Base-by-base conservation (phyloP, 2,113 vertebrate genomes). In the Myrmecophaga tridactyla region DNA sequence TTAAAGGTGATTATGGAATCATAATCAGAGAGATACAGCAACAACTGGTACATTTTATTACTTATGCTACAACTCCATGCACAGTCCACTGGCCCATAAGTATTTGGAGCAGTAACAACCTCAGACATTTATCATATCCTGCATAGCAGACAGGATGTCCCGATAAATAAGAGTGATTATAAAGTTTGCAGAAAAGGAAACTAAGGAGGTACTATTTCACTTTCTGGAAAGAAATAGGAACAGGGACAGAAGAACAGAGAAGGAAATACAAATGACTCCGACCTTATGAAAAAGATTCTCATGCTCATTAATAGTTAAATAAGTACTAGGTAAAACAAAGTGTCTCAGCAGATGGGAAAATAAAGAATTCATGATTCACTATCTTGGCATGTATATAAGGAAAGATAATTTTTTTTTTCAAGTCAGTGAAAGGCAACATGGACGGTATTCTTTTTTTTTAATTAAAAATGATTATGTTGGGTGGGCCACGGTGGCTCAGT, bases 381-480 rank as follows among this genome's bases (percentile, higher is more conserved):
- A 25, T 31, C 17, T 56, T 73, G 34, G 65, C 69, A 89, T 89
- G 39, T 29, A 81, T 1, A n/a, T 73, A 76, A 82, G 20, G 41
- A 39, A 1, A 83, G 34, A 21, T 17, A 31, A 43, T 63, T 60
- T 4, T 73, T 90, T 46, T 82, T 76, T 43, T 46, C 20, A 34
- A 62, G 21, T 77, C 21, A 65, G 18, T 60, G 43, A 78, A 89
- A 34, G 31, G 46, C 31, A 73, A 76, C 3, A 1, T 25, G 67
- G 7, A 94, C 2, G 39, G 53, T n/a, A n/a, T n/a, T 56, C 7
- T 20, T 56, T 20, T 88, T 31, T 85, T 87, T 86, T 70, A 65
- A 82, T 72, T 91, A 51, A 90, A 95, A 92, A 86, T 69, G 84
- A n/a, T n/a, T n/a, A n/a, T n/a, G n/a, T n/a, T n/a, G n/a, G n/a